Conservation (phyloP, 1,140 invertebrate species). For the Ditylenchus dipsaci region DNA sequence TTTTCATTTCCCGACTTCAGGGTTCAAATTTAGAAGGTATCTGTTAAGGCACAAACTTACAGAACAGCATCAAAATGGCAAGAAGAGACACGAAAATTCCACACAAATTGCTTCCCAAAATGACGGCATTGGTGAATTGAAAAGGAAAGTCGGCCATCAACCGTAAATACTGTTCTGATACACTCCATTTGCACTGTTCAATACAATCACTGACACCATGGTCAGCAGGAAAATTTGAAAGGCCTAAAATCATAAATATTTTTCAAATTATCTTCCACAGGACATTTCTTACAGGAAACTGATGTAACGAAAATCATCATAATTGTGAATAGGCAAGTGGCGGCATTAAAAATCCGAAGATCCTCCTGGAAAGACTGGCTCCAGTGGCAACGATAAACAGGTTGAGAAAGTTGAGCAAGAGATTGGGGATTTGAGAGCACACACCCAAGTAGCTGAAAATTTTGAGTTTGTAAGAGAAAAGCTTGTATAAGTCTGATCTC, state of each 20-base stretch:
- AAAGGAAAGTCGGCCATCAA: conserved; percentile 84
- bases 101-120: conserved; percentile 92
- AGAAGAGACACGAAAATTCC: conserved; percentile 83
- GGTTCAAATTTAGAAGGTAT: no score
- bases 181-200: conserved; percentile 91
- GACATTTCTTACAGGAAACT: not conserved
- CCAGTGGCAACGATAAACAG: conserved; percentile 71
- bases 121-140: conserved; percentile 87
- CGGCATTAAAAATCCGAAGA: conserved; percentile 74
- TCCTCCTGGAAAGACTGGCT: conserved; percentile 73
- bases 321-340: conserved; percentile 24
- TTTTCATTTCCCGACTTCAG: no score
- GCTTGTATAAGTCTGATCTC: no score
- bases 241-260: conserved; percentile 61
- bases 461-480: no score
- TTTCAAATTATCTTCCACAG: no score
- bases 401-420: conserved; percentile 90
- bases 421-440: conserved; percentile 85
- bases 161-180: conserved; percentile 95
- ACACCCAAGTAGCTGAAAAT: conserved; percentile 71
- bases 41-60: no score
- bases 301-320: conserved; percentile 22
- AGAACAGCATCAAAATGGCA: conserved; percentile 69
- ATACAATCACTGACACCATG: conserved; percentile 75
- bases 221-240: conserved; percentile 79